Evolutionary conservation across 2,797 vertebrate genomes (phyloP).

Genomic region (Eutrigla gurnardus): DNA sequence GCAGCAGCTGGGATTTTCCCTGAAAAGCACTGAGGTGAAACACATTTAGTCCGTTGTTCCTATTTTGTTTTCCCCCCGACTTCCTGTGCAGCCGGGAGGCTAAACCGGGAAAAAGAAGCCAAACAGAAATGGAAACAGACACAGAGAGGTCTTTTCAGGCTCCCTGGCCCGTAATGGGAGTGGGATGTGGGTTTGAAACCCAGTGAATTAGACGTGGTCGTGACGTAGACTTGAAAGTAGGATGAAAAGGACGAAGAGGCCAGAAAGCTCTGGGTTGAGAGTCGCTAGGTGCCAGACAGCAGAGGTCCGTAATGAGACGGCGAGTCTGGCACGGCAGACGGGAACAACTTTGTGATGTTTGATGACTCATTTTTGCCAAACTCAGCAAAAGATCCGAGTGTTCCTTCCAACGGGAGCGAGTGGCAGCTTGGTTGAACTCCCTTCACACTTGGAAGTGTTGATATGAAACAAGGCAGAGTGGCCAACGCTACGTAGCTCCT

Average conservation of each 20-base stretch:
- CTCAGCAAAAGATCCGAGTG: conserved; percentile 29
- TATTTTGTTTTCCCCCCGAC: conserved; percentile 62
- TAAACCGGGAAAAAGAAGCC: conserved; percentile 63
- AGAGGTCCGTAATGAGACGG: conserved; percentile 37
- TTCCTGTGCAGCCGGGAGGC: conserved; percentile 63
- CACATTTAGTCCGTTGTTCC: conserved; percentile 51
- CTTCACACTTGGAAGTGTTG: conserved; percentile 58
- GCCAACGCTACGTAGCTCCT: conserved; percentile 50
- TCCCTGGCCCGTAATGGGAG: conserved; percentile 65
- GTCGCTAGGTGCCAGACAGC: conserved; percentile 32
- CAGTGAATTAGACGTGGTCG: conserved; percentile 53
- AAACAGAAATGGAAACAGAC: conserved; percentile 73
- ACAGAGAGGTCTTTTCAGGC: conserved; percentile 75
- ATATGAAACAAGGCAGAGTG: conserved; percentile 70
- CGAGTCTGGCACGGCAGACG: conserved; percentile 39
- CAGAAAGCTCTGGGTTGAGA: conserved; percentile 52
- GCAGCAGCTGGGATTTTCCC: conserved; percentile 70
- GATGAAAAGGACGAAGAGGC: conserved; percentile 50
- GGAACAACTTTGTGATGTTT: conserved; percentile 51
- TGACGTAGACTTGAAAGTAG: conserved; percentile 49
- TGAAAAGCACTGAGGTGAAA: conserved; percentile 65
- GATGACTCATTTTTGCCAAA: conserved; percentile 61
- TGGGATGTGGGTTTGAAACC: conserved; percentile 77
- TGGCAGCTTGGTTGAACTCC: conserved; percentile 65
- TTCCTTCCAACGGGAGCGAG: conserved; percentile 43